These are phyloP conservation scores for Myrmecophaga tridactyla DNA, from an alignment of 2,113 vertebrate species.

Conservation along the genomic window DNA sequence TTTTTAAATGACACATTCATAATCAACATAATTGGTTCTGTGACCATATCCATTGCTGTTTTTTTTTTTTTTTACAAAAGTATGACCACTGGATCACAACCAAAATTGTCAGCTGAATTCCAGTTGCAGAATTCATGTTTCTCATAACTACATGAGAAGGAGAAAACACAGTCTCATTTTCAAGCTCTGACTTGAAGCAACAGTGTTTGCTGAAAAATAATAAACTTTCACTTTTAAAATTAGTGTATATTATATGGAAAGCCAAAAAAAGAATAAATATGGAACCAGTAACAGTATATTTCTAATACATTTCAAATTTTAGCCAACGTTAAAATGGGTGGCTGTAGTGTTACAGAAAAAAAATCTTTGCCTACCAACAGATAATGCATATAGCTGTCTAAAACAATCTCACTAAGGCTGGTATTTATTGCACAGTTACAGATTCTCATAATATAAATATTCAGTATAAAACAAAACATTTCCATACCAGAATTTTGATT, in stretches of 20 bases:
- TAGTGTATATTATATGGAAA: constrained; percentile 16
- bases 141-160: not conserved
- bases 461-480: not conserved
- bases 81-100: not conserved
- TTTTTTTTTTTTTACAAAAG: constrained; percentile 35
- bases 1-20: not conserved
- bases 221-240: constrained; percentile 39
- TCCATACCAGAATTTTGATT: constrained; percentile 40
- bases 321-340: not conserved
- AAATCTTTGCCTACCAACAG: not conserved
- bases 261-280: constrained; percentile 35
- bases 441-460: constrained; percentile 29
- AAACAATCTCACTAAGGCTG: not conserved
- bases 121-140: constrained; percentile 6
- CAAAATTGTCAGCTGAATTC: constrained; percentile 36
- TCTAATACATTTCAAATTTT: not conserved
- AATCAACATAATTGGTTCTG: constrained; percentile 42
- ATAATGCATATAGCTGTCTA: not conserved
- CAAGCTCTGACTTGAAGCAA: not conserved
- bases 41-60: not conserved
- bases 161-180: not conserved
- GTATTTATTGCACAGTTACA: not conserved
- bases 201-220: not conserved
- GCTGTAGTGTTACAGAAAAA: not conserved
- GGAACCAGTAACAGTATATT: constrained; percentile 25